Base-by-base conservation (phyloP, 2,113 vertebrate species). In the Suricata suricatta region DNA sequence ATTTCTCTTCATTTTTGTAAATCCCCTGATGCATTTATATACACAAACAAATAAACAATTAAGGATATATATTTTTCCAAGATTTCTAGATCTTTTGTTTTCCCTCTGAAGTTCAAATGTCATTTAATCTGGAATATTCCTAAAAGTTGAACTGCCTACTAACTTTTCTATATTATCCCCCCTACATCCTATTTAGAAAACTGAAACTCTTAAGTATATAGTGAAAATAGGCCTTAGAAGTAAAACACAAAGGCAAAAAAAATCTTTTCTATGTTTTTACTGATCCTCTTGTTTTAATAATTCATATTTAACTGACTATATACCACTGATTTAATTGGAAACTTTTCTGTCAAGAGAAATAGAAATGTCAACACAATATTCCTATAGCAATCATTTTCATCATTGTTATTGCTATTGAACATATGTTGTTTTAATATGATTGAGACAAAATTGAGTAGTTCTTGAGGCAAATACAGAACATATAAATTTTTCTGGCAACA, bases 381-480 rank as follows among this genome's bases (percentile, higher is more conserved):
- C 38, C 29, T 76, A 29, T 57, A 87, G 41, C 50, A 91, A 95
- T 84, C 41, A 88, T 77, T 90, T 90, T 87, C 50, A 88, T 91
- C 44, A 86, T 47, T 81, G 19, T 86, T 95, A 83, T 72, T 91
- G 66, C 29, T 68, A 68, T 71, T 63, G 66, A 95, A 91, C 87
- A 92, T 93, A 92, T 35, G 44, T 50, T 44, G 14, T 63, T 96
- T 96, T 92, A 95, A 93, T 87, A 96, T 88, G 90, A 96, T 72
- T 76, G 82, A 80, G 71, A 85, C 35, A 95, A 96, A 95, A 81
- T 71, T 88, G 17, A 85, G 93, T 57, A 86, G 33, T 66, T 96
- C 41, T 76, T 60, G 35, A 96, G 76, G 38, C 63, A 84, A 90
- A 90, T 63, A 15, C 38, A 2, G 8, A 90, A 86, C 29, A 47